Conservation (phyloP, 2,797 vertebrate species). For the Limosa lapponica region DNA sequence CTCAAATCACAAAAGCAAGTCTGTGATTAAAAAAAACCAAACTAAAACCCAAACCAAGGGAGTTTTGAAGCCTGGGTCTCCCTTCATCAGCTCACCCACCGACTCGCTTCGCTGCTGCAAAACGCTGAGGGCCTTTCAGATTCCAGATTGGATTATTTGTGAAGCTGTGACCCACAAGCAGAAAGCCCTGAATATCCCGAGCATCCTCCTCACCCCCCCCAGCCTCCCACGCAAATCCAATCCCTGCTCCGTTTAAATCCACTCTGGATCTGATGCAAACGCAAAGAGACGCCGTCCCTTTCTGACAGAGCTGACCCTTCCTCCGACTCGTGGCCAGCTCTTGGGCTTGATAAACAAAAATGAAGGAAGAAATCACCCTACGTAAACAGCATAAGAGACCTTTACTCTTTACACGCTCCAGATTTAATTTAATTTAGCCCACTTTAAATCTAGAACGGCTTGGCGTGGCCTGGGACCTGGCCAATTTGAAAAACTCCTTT, state of each 20-base stretch:
- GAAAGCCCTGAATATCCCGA: not conserved
- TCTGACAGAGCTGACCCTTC: not conserved
- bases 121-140: rapidly evolving
- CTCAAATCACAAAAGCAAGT: not conserved
- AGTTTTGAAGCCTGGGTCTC: not conserved
- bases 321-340: not conserved
- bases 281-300: not conserved
- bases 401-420: not conserved
- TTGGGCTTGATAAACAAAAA: not conserved
- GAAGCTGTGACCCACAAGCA: not conserved
- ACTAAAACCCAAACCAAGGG: too few relatives aligned
- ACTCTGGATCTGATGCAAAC: not conserved
- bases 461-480: not conserved
- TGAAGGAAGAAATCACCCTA: not conserved
- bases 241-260: not conserved
- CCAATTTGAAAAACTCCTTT: not conserved
- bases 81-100: not conserved
- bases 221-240: not conserved
- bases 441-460: not conserved
- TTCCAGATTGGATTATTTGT: rapidly evolving
- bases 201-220: rapidly evolving
- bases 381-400: rapidly evolving
- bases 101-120: not conserved
- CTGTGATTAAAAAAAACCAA: rapidly evolving
- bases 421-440: not conserved